Base-by-base conservation (phyloP, 1,140 invertebrate genomes). In the Gerris buenoi region DNA sequence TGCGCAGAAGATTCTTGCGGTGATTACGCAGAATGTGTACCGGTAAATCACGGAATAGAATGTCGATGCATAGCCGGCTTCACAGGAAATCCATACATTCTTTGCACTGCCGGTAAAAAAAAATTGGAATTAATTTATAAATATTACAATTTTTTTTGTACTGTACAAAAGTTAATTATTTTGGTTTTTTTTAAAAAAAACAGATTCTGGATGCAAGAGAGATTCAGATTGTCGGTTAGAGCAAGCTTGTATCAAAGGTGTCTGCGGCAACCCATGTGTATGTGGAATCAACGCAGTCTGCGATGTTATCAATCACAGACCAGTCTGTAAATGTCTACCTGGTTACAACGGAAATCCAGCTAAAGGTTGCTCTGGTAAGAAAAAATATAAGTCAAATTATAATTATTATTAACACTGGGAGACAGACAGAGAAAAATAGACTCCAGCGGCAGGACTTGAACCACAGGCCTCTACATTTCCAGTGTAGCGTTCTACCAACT, bases 1-100 rank as follows among this genome's bases (percentile, higher is more conserved):
- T 95, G 91, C 73, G 79, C 82, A 67, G 86, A 89, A 71, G 86
- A 89, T 72, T 86, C 85, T 58, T 95, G 92, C 73, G 91, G 90
- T 27, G 83, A 87, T 27, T 91, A 93, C 74, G 89, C 91, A 1
- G 84, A 88, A 73, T 95, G 91, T 77, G 77, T 84, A 25, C 83
- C 88, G 0, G 82, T 82, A 67, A 87, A 91, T 75, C 89, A 93
- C 73, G 84, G 84, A 70, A 83, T 87, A 22, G 83, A 87, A 66
- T 95, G 91, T 73, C 84, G 82, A 73, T 95, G 93, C 76, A 78
- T 84, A 28, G 77, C 83, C 25, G 89, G 89, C 1, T 90, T 81
- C 76, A 79, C 83, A 67, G 91, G 91, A 68, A 91, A 93, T 78
- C 85, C 91, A 10, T 89, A 87, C 71, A 76, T 88, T 23, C 82